phyloP scores from a whole-genome alignment of 2,797 vertebrate species.

The Acomys russatus region DNA sequence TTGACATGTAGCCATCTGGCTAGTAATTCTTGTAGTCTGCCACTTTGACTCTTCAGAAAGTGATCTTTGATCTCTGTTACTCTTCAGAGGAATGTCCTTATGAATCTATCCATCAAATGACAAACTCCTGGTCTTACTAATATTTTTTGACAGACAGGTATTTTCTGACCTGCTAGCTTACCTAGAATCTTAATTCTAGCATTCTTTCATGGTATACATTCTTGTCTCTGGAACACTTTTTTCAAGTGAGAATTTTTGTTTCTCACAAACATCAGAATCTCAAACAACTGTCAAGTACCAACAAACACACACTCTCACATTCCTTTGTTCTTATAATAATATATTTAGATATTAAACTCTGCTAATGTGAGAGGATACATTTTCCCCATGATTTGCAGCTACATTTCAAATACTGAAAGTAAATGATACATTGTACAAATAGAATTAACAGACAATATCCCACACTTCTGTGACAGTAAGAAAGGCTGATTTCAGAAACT shows the following conservation, averaged over 20 bases:
- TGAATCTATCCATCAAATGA: conserved; percentile 79
- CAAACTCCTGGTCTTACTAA: conserved; percentile 68
- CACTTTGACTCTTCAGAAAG: conserved; percentile 69
- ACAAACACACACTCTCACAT: not conserved
- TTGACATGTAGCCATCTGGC: conserved; percentile 74
- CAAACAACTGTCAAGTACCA: not conserved
- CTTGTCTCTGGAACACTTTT: conserved; percentile 34
- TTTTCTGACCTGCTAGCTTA: conserved; percentile 41
- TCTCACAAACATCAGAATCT: not conserved
- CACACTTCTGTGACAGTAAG: not conserved
- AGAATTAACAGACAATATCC: not conserved
- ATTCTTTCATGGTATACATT: conserved; percentile 5
- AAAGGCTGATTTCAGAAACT: not conserved
- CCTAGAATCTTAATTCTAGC: conserved; percentile 51
- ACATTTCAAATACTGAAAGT: not conserved
- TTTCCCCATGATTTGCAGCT: not conserved
- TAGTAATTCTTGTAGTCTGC: conserved; percentile 77
- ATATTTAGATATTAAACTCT: not conserved
- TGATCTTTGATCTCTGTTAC: conserved; percentile 80
- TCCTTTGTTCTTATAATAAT: not conserved
- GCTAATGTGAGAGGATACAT: not conserved
- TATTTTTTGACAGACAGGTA: conserved; percentile 75
- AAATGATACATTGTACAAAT: not conserved
- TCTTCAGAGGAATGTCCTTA: conserved; percentile 67
- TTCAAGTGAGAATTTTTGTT: conserved; percentile 13